These are phyloP conservation scores for Zaprionus ghesquierei DNA, from an alignment of 1,140 invertebrate genomes.

Conservation along the genomic window DNA sequence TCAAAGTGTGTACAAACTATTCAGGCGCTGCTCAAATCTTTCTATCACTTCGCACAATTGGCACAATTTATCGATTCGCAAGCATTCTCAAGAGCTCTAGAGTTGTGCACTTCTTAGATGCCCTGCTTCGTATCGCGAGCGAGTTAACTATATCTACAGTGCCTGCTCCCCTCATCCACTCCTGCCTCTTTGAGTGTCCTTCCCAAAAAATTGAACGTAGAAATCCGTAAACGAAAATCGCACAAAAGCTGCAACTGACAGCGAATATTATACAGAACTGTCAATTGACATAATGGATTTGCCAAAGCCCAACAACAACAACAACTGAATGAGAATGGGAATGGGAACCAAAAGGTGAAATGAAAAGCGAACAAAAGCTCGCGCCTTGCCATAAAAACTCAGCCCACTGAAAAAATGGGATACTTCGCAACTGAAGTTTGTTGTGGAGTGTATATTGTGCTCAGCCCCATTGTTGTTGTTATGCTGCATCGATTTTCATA, in stretches of 20 bases:
- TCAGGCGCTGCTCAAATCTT: neutral
- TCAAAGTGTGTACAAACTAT: neutral
- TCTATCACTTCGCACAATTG: neutral
- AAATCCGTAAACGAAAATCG: constrained; percentile 37
- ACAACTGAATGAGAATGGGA: constrained; percentile 9
- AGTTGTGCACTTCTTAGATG: too few relatives aligned
- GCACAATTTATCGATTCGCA: neutral
- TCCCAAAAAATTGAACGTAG: neutral
- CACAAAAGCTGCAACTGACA: constrained; percentile 79
- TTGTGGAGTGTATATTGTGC: constrained; percentile 38
- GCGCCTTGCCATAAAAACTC: constrained; percentile 43
- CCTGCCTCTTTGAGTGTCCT: too few relatives aligned
- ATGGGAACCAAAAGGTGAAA: constrained; percentile 45
- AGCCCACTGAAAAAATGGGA: constrained; percentile 36
- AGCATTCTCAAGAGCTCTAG: neutral
- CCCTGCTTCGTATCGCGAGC: too few relatives aligned
- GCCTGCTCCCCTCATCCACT: constrained; percentile 4
- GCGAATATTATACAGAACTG: constrained; percentile 77
- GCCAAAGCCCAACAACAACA: constrained; percentile 54
- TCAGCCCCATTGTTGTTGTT: constrained; percentile 26
- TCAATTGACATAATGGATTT: constrained; percentile 82
- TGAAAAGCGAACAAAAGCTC: constrained; percentile 67
- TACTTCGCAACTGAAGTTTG: constrained; percentile 64
- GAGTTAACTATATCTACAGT: constrained; percentile 22
- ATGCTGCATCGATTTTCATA: constrained; percentile 54